These are phyloP conservation scores for Holothuria leucospilota DNA, from an alignment of 53 echinoderm and acorn worm genomes.

Conservation along the genomic window DNA sequence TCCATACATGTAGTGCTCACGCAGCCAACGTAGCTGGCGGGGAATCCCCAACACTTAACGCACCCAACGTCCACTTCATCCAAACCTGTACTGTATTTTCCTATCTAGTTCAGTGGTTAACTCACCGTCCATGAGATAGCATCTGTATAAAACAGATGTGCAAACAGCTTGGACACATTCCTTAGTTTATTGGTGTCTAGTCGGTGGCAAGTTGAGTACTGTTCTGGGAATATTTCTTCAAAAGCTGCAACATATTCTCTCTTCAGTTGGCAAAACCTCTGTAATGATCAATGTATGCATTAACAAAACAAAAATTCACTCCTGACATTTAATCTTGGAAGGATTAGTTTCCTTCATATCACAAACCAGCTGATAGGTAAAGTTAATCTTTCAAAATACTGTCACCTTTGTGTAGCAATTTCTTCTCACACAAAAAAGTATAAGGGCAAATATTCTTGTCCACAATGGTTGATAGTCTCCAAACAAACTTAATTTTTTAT, in stretches of 20 bases:
- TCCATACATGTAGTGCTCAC: no score
- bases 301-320: constrained; percentile 2
- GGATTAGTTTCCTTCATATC: neutral
- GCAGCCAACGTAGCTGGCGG: no score
- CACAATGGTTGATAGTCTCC: no score
- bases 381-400: no score
- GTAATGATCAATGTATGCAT: neutral
- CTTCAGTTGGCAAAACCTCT: constrained; percentile 96
- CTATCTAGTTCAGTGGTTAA: neutral
- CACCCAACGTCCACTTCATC: no score
- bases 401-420: no score
- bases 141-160: constrained; percentile 92
- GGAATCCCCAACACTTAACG: no score
- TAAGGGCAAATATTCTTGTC: no score
- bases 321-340: neutral
- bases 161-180: constrained; percentile 94
- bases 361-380: neutral
- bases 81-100: no score
- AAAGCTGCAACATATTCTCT: constrained; percentile 78
- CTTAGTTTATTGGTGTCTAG: constrained; percentile 94
- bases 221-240: constrained; percentile 80
- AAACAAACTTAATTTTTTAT: no score
- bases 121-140: constrained; percentile 96
- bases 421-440: no score
- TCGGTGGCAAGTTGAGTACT: constrained; percentile 91